These are phyloP conservation scores for Trachymyrmex septentrionalis DNA, from an alignment of 1,140 invertebrate species.

Conservation along the genomic window DNA sequence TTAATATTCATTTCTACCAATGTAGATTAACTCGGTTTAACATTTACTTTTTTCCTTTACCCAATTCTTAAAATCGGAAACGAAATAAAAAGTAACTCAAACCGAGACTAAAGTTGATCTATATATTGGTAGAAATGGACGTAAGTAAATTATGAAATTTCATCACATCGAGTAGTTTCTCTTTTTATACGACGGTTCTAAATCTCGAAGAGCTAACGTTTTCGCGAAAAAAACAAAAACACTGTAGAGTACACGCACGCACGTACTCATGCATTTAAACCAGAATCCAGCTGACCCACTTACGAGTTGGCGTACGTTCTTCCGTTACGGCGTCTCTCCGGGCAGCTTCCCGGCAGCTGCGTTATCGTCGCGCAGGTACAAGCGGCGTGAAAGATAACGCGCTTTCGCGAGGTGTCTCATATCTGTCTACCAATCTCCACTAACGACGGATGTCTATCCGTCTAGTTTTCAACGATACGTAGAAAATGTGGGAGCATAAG, in stretches of 20 bases:
- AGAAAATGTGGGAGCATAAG: not conserved
- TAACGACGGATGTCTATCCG: not conserved
- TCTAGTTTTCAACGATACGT: not conserved
- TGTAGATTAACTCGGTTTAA: too few species aligned
- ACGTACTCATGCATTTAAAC: constrained; percentile 42
- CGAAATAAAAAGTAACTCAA: too few species aligned
- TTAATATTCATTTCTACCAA: too few species aligned
- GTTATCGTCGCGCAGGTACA: constrained; percentile 72
- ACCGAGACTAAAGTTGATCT: too few species aligned
- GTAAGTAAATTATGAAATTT: not conserved
- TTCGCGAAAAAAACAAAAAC: constrained; percentile 65
- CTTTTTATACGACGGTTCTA: not conserved
- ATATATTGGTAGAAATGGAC: too few species aligned
- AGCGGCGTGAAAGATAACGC: constrained; percentile 57
- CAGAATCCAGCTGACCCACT: constrained; percentile 75
- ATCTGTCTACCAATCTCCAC: constrained; percentile 47
- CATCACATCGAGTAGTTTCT: not conserved
- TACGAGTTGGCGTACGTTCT: constrained; percentile 64
- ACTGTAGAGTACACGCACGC: constrained; percentile 17
- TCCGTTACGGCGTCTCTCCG: constrained; percentile 65
- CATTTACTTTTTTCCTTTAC: too few species aligned
- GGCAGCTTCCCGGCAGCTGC: constrained; percentile 37
- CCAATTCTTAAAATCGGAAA: too few species aligned
- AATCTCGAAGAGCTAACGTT: constrained; percentile 26
- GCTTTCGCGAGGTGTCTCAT: constrained; percentile 43